These are phyloP conservation scores for Erynnis tages DNA, from an alignment of 2,888 invertebrate genomes.

Conservation along the genomic window DNA sequence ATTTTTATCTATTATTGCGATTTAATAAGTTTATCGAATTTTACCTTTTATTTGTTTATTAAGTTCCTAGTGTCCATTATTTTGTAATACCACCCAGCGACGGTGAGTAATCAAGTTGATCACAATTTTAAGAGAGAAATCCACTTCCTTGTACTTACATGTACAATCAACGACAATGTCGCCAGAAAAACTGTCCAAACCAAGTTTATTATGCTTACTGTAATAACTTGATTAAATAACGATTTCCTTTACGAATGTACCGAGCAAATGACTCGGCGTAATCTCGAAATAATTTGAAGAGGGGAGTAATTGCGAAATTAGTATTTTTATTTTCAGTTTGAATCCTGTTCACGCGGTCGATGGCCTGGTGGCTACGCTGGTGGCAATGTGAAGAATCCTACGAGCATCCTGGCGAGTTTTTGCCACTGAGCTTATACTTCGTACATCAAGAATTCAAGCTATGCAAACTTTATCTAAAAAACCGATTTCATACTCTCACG, in stretches of 20 bases:
- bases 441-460: neutral
- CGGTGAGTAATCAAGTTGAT: neutral
- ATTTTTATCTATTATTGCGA: too few relatives aligned
- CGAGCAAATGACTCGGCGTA: slow-evolving; percentile 41
- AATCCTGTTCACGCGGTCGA: slow-evolving; percentile 33
- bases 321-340: slow-evolving; percentile 33
- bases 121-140: neutral
- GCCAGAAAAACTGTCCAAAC: slow-evolving; percentile 8
- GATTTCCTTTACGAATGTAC: slow-evolving; percentile 35
- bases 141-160: neutral
- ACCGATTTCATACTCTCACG: too few relatives aligned
- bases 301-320: slow-evolving; percentile 41
- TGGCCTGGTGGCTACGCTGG: slow-evolving; percentile 27
- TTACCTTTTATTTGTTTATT: too few relatives aligned
- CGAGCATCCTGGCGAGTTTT: slow-evolving; percentile 5
- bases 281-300: slow-evolving; percentile 44
- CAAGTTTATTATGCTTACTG: slow-evolving; percentile 1
- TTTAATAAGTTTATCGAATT: too few relatives aligned
- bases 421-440: neutral
- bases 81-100: neutral
- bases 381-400: slow-evolving; percentile 10
- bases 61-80: too few relatives aligned
- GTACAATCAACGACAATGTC: slow-evolving; percentile 1
- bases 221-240: slow-evolving; percentile 19
- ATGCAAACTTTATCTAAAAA: too few relatives aligned